phyloP scores from a whole-genome alignment of 2,797 vertebrate species.

The Lindbergichthys nudifrons region DNA sequence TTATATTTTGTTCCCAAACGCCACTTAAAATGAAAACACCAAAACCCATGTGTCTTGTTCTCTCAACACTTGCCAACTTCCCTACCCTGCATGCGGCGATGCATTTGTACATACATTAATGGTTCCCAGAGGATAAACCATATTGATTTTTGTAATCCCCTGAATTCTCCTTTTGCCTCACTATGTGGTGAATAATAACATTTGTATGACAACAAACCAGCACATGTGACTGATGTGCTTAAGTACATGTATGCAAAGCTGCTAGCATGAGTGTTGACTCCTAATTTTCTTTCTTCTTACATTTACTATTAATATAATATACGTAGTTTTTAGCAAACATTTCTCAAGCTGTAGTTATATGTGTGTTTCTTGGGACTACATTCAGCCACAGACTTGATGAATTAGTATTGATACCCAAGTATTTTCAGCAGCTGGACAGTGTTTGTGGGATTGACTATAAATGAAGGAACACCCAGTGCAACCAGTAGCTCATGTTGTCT shows the following conservation, averaged over 20 bases:
- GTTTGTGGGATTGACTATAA: background rate
- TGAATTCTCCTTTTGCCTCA: background rate
- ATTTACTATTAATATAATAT: too few species aligned
- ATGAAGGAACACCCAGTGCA: too few species aligned
- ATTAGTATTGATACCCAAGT: too few species aligned
- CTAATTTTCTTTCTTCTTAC: too few species aligned
- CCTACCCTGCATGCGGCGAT: too few species aligned
- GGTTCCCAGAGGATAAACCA: background rate
- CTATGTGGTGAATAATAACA: background rate
- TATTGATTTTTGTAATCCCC: background rate
- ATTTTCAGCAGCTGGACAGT: background rate
- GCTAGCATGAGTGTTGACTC: too few species aligned
- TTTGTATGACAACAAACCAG: background rate
- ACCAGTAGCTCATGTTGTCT: too few species aligned
- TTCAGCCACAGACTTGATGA: background rate
- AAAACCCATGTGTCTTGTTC: background rate
- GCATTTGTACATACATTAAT: background rate
- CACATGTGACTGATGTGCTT: background rate
- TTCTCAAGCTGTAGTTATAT: background rate
- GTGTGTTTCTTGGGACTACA: background rate
- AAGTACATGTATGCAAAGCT: too few species aligned
- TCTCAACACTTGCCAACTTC: background rate
- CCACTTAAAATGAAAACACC: background rate
- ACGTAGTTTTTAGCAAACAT: background rate
- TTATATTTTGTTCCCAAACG: background rate